A percentile compares a stretch with the other conserved stretches of the same genome.
These are phyloP conservation scores for Drosophila pruinosa DNA, from an alignment of 1,140 invertebrate genomes.

Conservation along the genomic window DNA sequence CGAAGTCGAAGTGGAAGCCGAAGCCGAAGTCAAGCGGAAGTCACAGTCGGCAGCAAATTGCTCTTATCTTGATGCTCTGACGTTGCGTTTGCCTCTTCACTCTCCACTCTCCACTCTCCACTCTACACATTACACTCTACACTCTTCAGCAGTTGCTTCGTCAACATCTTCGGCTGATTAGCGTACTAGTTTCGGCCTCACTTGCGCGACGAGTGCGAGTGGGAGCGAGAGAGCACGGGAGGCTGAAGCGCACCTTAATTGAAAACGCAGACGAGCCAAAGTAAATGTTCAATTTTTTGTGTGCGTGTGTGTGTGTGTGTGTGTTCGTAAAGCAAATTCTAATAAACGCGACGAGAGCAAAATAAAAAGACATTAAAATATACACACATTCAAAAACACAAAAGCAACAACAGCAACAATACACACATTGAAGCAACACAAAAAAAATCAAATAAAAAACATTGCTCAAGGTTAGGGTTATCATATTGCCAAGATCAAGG, in stretches of 20 bases:
- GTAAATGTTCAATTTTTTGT: constrained; percentile 46
- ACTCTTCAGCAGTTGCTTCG: not conserved
- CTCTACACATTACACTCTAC: not conserved
- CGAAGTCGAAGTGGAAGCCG: not conserved
- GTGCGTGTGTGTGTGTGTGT: constrained; percentile 34
- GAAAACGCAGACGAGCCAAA: constrained; percentile 61
- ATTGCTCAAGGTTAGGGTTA: constrained; percentile 77
- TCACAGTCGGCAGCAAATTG: constrained; percentile 9
- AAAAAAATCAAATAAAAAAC: constrained; percentile 72
- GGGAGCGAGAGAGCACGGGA: not conserved
- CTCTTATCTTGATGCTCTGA: constrained; percentile 28
- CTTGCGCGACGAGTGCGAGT: not conserved
- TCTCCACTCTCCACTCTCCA: constrained; percentile 2
- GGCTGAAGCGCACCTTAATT: constrained; percentile 46
- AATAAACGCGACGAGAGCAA: constrained; percentile 39
- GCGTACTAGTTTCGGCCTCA: not conserved
- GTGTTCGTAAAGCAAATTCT: constrained; percentile 49
- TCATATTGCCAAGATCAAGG: constrained; percentile 80
- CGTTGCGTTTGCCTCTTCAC: constrained; percentile 6
- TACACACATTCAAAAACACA: constrained; percentile 42
- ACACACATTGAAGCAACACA: constrained; percentile 25
- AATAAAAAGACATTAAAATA: constrained; percentile 73
- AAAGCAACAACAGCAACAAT: constrained; percentile 20
- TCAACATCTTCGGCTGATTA: constrained; percentile 20
- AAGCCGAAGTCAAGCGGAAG: constrained; percentile 24